Evolutionary conservation across 2,113 vertebrate genomes (phyloP).

Genomic region (Fukomys damarensis): DNA sequence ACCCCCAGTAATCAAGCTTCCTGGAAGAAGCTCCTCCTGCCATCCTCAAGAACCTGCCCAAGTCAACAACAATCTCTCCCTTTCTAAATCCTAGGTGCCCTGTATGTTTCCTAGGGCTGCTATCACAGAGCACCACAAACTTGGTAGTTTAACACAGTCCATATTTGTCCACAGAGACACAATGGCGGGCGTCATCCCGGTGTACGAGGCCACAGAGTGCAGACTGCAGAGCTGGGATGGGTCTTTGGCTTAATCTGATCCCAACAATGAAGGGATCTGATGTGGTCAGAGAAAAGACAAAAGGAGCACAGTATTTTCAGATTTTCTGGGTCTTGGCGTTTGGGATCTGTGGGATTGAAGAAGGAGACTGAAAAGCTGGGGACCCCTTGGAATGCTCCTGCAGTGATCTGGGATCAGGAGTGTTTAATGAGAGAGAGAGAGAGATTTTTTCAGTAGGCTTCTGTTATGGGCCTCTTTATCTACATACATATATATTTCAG

Average conservation of each 20-base stretch:
- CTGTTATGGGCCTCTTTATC: not conserved
- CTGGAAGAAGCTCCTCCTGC: not conserved
- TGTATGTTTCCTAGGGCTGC: not conserved
- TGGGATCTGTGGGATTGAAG: not conserved
- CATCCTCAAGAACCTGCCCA: not conserved
- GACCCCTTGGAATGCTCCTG: not conserved
- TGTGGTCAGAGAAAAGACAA: not conserved
- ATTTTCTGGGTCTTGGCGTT: not conserved
- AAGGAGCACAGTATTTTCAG: not conserved
- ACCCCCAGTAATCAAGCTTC: not conserved
- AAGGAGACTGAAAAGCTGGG: not conserved
- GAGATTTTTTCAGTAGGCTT: not conserved
- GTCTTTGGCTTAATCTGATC: not conserved
- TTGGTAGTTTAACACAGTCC: not conserved
- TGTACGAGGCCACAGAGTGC: not conserved
- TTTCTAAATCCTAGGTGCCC: not conserved
- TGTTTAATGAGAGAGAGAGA: not conserved
- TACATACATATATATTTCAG: not conserved
- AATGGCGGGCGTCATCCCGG: not conserved
- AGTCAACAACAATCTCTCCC: not conserved
- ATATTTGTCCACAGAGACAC: not conserved
- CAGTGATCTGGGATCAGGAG: not conserved
- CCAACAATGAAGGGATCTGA: not conserved
- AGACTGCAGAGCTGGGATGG: not conserved
- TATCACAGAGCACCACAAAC: not conserved